Conservation (phyloP, 1,140 invertebrate species). For the Drosophila pseudoananassae region DNA sequence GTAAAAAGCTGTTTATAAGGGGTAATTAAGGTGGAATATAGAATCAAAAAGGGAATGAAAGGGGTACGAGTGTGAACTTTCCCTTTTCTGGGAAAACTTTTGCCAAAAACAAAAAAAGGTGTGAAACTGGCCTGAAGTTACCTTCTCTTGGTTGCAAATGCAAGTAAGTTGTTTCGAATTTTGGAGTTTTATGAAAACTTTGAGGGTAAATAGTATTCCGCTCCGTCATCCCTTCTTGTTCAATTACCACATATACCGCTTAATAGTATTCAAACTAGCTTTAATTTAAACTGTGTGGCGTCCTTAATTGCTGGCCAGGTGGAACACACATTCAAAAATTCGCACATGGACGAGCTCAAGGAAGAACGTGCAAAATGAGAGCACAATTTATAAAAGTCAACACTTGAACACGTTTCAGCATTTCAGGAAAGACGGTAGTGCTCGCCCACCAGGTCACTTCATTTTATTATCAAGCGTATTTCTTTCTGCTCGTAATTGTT, state of each 20-base stretch:
- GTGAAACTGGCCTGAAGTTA: no score
- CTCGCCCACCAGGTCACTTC: conserved; percentile 53
- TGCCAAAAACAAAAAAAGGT: no score
- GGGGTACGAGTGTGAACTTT: no score
- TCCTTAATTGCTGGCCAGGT: conserved; percentile 78
- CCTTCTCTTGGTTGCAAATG: no score
- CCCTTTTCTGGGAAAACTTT: no score
- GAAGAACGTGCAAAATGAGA: conserved; percentile 47
- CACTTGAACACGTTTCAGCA: conserved; percentile 77
- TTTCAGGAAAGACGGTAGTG: conserved; percentile 36
- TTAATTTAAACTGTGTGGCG: conserved; percentile 15
- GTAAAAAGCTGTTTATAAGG: no score
- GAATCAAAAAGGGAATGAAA: no score
- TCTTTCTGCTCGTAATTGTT: conserved; percentile 79
- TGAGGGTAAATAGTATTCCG: not conserved
- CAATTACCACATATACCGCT: not conserved
- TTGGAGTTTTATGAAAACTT: no score
- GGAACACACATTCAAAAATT: conserved; percentile 67
- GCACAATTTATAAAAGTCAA: conserved; percentile 81
- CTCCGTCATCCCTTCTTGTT: not conserved
- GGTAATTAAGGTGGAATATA: no score
- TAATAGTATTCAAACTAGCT: not conserved
- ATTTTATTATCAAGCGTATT: conserved; percentile 81
- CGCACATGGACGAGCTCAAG: conserved; percentile 20
- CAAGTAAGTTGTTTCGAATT: no score